phyloP scores from a whole-genome alignment of 1,140 invertebrate species.

The Druon quercuslanigerum region DNA sequence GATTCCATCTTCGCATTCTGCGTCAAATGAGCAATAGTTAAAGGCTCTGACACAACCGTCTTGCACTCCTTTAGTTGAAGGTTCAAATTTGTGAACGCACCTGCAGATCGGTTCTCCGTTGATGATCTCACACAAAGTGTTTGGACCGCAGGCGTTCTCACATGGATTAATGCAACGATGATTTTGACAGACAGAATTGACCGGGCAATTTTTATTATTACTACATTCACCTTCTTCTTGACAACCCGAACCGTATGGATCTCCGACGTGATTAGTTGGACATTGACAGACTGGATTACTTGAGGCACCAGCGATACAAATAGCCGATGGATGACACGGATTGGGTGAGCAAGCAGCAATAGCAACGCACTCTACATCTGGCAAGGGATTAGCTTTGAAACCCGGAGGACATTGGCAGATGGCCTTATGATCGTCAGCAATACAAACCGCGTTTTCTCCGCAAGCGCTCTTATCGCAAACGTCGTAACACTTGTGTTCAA shows the following conservation, averaged over 20 bases:
- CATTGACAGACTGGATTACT: conserved; percentile 83
- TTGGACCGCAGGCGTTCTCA: conserved; percentile 84
- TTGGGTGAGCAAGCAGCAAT: conserved; percentile 84
- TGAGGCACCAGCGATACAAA: conserved; percentile 80
- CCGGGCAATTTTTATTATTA: conserved; percentile 85
- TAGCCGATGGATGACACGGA: conserved; percentile 87
- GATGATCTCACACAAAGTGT: conserved; percentile 85
- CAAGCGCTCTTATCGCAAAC: conserved; percentile 89
- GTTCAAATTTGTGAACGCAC: conserved; percentile 84
- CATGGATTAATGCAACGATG: conserved; percentile 87
- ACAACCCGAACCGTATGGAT: conserved; percentile 85
- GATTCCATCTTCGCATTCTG: conserved; percentile 85
- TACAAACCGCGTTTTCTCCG: conserved; percentile 90
- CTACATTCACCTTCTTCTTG: conserved; percentile 83
- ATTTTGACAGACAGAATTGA: conserved; percentile 83
- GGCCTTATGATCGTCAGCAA: conserved; percentile 87
- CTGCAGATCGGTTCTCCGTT: conserved; percentile 85
- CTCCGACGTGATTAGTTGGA: conserved; percentile 84
- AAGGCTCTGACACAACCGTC: conserved; percentile 84
- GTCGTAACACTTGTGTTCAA: conserved; percentile 88
- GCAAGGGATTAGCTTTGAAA: conserved; percentile 85
- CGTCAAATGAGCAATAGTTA: conserved; percentile 81
- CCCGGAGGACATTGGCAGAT: conserved; percentile 91
- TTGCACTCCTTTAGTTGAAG: conserved; percentile 77
- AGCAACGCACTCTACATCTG: conserved; percentile 86